Conservation (phyloP, 2,797 vertebrate genomes). For the Alosa sapidissima region DNA sequence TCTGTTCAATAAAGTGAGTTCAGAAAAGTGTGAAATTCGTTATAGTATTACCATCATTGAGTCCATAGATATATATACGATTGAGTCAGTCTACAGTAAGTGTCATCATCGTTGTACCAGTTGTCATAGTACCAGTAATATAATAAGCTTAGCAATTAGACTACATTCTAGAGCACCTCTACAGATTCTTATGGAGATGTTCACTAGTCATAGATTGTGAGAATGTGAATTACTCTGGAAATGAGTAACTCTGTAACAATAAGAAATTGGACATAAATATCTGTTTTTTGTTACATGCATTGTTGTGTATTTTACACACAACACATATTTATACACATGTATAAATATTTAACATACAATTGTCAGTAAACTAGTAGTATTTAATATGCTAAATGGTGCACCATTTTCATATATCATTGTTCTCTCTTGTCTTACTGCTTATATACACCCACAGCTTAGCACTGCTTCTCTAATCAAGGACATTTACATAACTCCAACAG, state of each 20-base stretch:
- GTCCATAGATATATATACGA: too few relatives aligned
- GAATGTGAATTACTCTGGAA: not conserved
- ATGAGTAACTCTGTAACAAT: not conserved
- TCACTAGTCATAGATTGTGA: not conserved
- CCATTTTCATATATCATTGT: not conserved
- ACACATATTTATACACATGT: too few relatives aligned
- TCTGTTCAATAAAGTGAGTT: too few relatives aligned
- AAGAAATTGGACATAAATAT: not conserved
- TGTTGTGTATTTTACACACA: not conserved
- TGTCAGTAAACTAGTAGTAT: not conserved
- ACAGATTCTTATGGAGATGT: not conserved
- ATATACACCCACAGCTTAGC: not conserved
- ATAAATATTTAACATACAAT: not conserved
- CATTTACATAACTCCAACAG: not conserved
- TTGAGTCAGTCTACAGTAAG: too few relatives aligned
- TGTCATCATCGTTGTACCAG: too few relatives aligned
- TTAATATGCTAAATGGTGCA: not conserved
- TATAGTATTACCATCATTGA: too few relatives aligned
- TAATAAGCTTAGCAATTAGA: too few relatives aligned
- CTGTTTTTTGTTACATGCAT: not conserved
- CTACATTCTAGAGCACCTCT: too few relatives aligned
- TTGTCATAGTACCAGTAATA: too few relatives aligned
- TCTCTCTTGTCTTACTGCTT: not conserved
- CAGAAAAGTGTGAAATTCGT: too few relatives aligned
- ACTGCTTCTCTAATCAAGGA: constrained; percentile 19